Base-by-base conservation (phyloP, 2,888 invertebrate species). In the Metellina segmentata region DNA sequence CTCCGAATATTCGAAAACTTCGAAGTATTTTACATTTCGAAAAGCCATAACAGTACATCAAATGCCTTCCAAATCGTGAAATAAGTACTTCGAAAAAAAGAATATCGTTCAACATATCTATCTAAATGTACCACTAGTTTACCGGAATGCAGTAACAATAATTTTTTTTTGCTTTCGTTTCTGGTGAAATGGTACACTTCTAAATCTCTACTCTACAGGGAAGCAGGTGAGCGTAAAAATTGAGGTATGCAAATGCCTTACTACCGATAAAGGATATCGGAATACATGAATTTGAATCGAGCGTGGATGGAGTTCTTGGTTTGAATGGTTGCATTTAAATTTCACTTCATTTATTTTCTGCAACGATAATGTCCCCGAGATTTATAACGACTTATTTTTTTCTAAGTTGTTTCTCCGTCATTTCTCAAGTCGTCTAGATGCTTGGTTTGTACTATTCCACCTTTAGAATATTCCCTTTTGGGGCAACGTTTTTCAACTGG, bases 241-340 rank as follows among this genome's bases (percentile, higher is more conserved):
- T 11, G 49, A 51, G 82, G 51, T 72, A 82, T 82, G 82, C 71
- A 82, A 82, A 82, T 82, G 82, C 13, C 11, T 9, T 8, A n/a
- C 71, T 69, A 20, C 71, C 71, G 71, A 72, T 82, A 19, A 72
- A 82, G 72, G 71, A 72, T 72, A 82, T 70, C 9, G 16, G 82
- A 82, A 82, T 71, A 82, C 20, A 82, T 82, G 71, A 82, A 82
- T 82, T n/a, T 34, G 52, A 72, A 75, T 34, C 13, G 20, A 69
- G 70, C 49, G 81, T 34, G 34, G 34, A 4, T 34, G 34, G 34
- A 34, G 34, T 34, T 34, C 34, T 34, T 34, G 34, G 34, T 34
- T 34, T 34, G 34, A 34, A 34, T 34, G 34, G 34, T 34, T 34
- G 34, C 34, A 34, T 34, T 34, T 34, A 34, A 34, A 34, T 34